Percentiles rank a stretch among this genome's conserved stretches.
Conservation (phyloP, 37 sponge, comb jelly and placozoan species). For the Spongilla lacustris region DNA sequence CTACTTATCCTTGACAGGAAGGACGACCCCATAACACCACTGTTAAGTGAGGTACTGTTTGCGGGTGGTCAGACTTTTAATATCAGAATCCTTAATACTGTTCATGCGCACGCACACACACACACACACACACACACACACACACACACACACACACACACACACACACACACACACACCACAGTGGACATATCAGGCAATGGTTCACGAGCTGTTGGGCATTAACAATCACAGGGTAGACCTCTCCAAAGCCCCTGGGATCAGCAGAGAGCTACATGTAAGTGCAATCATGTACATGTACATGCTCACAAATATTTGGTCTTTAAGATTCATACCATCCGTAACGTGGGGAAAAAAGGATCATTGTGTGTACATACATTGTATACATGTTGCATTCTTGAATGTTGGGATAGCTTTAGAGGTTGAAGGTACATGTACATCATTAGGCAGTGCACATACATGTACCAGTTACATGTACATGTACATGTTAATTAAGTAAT, state of each 20-base stretch:
- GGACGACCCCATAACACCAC: slow-evolving; percentile 95
- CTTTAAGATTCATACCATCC: no score
- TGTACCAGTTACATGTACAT: no score
- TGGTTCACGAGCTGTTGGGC: slow-evolving; percentile 95
- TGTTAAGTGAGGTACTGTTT: slow-evolving; percentile 92
- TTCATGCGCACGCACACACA: neutral
- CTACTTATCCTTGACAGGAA: slow-evolving; percentile 89
- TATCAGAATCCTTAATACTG: no score
- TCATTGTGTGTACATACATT: slow-evolving; percentile 73
- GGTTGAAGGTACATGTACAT: neutral
- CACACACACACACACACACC: neutral
- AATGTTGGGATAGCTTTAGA: no score
- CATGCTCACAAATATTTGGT: no score
- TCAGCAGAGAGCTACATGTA: slow-evolving; percentile 81
- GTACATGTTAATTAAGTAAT: no score
- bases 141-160: neutral
- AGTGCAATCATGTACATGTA: slow-evolving; percentile 61
- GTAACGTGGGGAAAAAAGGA: no score
- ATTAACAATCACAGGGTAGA: slow-evolving; percentile 93
- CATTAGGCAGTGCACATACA: neutral
- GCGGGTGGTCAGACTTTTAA: neutral
- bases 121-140: neutral
- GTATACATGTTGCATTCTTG: no score
- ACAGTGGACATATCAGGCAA: slow-evolving; percentile 98
- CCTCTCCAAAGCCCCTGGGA: slow-evolving; percentile 85